These are phyloP conservation scores for Thera britannica DNA, from an alignment of 2,888 invertebrate genomes.

Conservation along the genomic window DNA sequence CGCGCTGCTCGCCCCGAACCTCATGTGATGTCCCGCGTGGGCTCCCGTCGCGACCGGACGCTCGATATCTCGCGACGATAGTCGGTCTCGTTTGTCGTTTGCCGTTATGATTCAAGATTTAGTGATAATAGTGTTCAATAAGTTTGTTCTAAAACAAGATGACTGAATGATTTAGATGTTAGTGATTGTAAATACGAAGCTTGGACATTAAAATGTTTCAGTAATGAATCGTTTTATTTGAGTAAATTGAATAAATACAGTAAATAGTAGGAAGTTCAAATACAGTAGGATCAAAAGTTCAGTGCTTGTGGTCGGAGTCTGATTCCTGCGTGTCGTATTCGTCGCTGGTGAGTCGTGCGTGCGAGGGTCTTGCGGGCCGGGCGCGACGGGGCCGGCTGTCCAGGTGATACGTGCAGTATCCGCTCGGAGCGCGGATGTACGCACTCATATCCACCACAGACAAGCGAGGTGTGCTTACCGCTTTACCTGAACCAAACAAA, in stretches of 20 bases:
- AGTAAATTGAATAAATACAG: not conserved
- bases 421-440: conserved; percentile 64
- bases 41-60: conserved; percentile 23
- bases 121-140: conserved; percentile 84
- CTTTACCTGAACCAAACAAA: conserved; percentile 55
- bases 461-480: conserved; percentile 71
- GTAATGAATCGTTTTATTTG: conserved; percentile 70
- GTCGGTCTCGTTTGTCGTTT: conserved; percentile 74
- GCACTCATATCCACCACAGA: conserved; percentile 75
- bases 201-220: conserved; percentile 82
- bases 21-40: conserved; percentile 59
- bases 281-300: conserved; percentile 1
- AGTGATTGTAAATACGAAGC: conserved; percentile 83
- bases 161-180: conserved; percentile 81
- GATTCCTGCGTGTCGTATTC: conserved; percentile 77
- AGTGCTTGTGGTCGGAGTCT: conserved; percentile 55
- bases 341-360: conserved; percentile 67
- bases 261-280: conserved; percentile 22
- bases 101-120: conserved; percentile 78
- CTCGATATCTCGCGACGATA: conserved; percentile 24
- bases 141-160: conserved; percentile 78
- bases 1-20: conserved; percentile 59
- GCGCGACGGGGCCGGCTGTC: conserved; percentile 47
- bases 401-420: conserved; percentile 14
- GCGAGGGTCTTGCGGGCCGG: conserved; percentile 55